Evolutionary conservation across 2,113 vertebrate genomes (phyloP).

Genomic region (Butastur rufipennis): DNA sequence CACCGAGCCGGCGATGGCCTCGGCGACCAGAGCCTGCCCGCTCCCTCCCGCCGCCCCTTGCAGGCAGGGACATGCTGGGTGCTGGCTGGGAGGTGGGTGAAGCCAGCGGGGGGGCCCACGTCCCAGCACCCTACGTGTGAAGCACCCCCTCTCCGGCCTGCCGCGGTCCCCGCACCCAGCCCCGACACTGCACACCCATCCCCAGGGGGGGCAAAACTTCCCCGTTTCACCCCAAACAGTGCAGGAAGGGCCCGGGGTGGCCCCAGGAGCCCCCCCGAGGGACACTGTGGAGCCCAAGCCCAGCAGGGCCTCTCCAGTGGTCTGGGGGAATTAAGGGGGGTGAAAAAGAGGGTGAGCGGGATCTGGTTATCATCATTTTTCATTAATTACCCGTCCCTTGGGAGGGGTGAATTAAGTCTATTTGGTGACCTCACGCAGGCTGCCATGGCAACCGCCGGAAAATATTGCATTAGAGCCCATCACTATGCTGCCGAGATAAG

Average conservation of each 20-base stretch:
- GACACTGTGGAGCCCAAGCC: not conserved
- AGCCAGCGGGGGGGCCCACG: not conserved
- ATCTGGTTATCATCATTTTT: constrained; percentile 61
- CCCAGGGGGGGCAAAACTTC: fast-evolving
- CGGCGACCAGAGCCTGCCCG: not conserved
- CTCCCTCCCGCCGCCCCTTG: not conserved
- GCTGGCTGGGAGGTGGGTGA: not conserved
- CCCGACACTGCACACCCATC: not conserved
- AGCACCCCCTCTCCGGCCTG: not conserved
- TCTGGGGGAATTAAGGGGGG: not conserved
- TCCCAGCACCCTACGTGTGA: not conserved
- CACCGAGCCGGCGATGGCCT: too few species aligned
- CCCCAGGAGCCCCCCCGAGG: not conserved
- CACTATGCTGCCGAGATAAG: constrained; percentile 4
- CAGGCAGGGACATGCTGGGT: not conserved
- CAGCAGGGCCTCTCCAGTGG: not conserved
- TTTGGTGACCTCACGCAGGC: constrained; percentile 61
- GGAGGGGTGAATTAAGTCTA: constrained; percentile 62
- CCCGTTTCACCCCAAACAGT: not conserved
- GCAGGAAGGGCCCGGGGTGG: not conserved
- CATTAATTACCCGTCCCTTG: constrained; percentile 57
- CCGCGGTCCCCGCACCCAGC: not conserved
- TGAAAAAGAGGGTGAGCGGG: not conserved
- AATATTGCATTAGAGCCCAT: constrained; percentile 60
- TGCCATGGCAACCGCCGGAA: constrained; percentile 62